Percentiles rank a stretch among this genome's conserved stretches.
These are phyloP conservation scores for Shinisaurus crocodilurus DNA, from an alignment of 2,113 vertebrate genomes.

Conservation along the genomic window DNA sequence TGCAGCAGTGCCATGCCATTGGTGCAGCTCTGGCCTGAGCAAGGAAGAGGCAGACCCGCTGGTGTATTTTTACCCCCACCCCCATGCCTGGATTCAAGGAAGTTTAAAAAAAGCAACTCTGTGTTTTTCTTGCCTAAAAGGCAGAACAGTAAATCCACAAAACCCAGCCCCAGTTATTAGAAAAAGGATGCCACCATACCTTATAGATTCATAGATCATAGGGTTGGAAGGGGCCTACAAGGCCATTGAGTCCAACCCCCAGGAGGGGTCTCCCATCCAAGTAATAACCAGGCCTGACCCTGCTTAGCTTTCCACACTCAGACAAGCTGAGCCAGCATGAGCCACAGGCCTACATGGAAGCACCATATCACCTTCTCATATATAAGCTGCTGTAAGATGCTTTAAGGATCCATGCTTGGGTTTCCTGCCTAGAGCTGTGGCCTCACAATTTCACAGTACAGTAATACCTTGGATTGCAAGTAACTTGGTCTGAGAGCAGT, in stretches of 20 bases:
- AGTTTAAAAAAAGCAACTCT: neutral
- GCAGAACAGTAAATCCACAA: neutral
- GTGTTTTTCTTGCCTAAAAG: neutral
- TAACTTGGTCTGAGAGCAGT: too few relatives aligned
- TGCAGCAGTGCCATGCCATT: neutral
- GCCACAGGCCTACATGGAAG: too few relatives aligned
- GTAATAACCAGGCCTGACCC: too few relatives aligned
- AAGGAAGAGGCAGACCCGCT: neutral
- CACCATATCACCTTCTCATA: too few relatives aligned
- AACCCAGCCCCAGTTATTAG: neutral
- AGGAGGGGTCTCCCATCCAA: too few relatives aligned
- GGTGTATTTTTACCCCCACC: neutral
- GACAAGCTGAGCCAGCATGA: too few relatives aligned
- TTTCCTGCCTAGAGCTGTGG: neutral
- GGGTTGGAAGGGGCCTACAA: too few relatives aligned
- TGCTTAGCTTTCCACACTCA: too few relatives aligned
- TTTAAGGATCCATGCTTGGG: neutral
- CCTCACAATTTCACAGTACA: neutral
- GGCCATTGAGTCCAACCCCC: too few relatives aligned
- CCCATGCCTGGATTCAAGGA: neutral
- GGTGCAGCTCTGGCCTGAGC: neutral
- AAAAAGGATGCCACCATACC: neutral
- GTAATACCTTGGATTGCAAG: too few relatives aligned
- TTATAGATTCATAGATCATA: too few relatives aligned
- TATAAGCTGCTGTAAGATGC: too few relatives aligned